Evolutionary conservation across 2,797 vertebrate species (phyloP).

Genomic region (Microchirus variegatus): DNA sequence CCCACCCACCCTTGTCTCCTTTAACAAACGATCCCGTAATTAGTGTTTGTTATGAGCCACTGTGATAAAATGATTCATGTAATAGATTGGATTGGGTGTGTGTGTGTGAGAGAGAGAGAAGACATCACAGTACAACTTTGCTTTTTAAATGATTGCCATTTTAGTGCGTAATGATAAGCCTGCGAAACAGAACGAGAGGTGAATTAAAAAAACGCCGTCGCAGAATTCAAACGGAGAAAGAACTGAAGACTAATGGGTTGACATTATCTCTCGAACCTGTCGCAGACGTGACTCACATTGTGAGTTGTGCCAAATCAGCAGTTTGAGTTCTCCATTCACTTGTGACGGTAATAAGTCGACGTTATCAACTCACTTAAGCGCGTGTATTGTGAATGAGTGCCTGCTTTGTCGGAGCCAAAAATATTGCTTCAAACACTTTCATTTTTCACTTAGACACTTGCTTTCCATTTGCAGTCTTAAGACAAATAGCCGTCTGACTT

Average conservation of each 20-base stretch:
- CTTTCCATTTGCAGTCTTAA: conserved; percentile 20
- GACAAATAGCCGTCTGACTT: conserved; percentile 2
- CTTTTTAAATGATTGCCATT: conserved; percentile 25
- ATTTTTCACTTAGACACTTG: conserved; percentile 22
- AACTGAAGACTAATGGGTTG: conserved; percentile 27
- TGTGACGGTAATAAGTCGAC: conserved; percentile 16
- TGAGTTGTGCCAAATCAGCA: conserved; percentile 5
- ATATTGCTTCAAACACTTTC: conserved; percentile 33
- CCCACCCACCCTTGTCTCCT: conserved; percentile 11
- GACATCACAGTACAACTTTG: neutral
- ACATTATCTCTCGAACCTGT: conserved; percentile 30
- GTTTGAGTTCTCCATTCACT: conserved; percentile 9
- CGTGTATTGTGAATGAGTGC: conserved; percentile 38
- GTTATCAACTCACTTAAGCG: conserved; percentile 31
- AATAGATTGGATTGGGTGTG: neutral
- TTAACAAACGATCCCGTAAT: conserved; percentile 29
- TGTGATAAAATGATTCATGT: conserved; percentile 35
- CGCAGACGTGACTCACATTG: neutral
- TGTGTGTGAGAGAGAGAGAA: neutral
- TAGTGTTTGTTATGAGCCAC: conserved; percentile 32
- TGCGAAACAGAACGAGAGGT: neutral
- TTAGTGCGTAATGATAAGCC: conserved; percentile 31
- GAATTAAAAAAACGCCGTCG: neutral
- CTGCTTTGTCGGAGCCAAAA: conserved; percentile 20
- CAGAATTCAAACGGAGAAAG: conserved; percentile 6